Percentiles rank a stretch among this genome's conserved stretches.
Conservation (phyloP, 92 coral and sea anemone species). For the Porites cylindrica region DNA sequence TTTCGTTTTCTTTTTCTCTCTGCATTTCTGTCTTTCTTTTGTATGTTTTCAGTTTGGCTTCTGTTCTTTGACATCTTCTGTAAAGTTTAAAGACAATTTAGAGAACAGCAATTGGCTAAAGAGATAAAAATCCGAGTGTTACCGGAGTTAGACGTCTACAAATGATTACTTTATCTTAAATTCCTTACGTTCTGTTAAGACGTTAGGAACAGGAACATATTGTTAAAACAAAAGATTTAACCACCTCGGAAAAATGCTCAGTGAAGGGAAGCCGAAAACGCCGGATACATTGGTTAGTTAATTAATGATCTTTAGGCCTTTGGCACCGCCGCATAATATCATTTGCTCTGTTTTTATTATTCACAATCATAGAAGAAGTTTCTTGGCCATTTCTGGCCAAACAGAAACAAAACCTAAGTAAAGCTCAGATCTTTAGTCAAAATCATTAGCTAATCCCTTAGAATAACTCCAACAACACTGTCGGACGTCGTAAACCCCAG, state of each 20-base stretch:
- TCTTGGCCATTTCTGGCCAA: background rate
- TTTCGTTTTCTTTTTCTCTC: background rate
- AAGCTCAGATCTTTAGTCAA: background rate
- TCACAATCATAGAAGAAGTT: background rate
- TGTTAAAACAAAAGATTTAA: background rate
- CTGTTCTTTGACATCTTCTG: background rate
- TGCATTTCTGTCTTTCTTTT: background rate
- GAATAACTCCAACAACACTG: background rate
- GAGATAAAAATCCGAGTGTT: background rate
- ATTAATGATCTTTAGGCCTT: background rate
- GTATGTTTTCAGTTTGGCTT: background rate
- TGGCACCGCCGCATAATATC: background rate
- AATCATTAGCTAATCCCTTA: background rate
- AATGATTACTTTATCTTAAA: background rate
- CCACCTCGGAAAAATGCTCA: background rate
- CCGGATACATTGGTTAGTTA: background rate
- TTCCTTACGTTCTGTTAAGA: background rate
- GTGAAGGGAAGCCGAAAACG: background rate
- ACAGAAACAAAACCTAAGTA: background rate
- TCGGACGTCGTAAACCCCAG: background rate
- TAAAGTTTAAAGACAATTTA: background rate
- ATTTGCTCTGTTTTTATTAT: background rate
- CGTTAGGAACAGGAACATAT: background rate
- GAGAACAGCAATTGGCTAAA: background rate
- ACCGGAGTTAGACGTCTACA: background rate